Evolutionary conservation across 1,140 invertebrate species (phyloP), one percentile per base, ranked within the genome.

Genomic region (Anoplolepis gracilipes): DNA sequence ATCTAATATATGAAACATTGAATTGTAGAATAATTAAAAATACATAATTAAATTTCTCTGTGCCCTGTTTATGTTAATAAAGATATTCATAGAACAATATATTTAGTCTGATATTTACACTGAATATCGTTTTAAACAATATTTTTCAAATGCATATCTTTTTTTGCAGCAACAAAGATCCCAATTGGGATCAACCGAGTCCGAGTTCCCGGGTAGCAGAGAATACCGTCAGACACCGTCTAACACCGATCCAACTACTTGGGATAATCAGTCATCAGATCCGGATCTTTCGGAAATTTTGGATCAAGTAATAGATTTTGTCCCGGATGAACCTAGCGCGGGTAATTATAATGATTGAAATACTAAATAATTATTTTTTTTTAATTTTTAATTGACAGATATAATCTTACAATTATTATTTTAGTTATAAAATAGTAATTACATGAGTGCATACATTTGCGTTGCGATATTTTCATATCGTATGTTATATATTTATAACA

Each of bases 231-330:
- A 92, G 85, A 84, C 93, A n/a, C n/a, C n/a, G n/a, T n/a, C n/a
- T 42, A 84, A 85, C 59, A 89, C 92, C 28, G 92, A 94, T 88
- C 88, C 92, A 76, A 95, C 75, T 72, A 87, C 70, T 78, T 95
- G 94, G 93, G 93, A 94, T 84, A 94, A 95, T 86, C 95, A 95
- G 76, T 95, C 95, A 72, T 96, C 96, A 67, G 98, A 98, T 95
- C 96, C 97, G 19, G 95, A 97, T 85, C 94, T 98, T 46, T 98
- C 97, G 5, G 97, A 97, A 88, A 97, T 98, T 89, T 92, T 98
- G 85, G 98, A 98, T 95, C 97, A 97, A 94, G 97, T 98, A 59
- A 97, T 98, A 89, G 97, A 98, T 69, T 96, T 98, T 86, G 96
- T 97, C 82, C 96, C 97, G 72, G 97, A 97, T 84, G 95, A 95